These are phyloP conservation scores for Diadophis punctatus DNA, from an alignment of 2,113 vertebrate species.

Conservation along the genomic window DNA sequence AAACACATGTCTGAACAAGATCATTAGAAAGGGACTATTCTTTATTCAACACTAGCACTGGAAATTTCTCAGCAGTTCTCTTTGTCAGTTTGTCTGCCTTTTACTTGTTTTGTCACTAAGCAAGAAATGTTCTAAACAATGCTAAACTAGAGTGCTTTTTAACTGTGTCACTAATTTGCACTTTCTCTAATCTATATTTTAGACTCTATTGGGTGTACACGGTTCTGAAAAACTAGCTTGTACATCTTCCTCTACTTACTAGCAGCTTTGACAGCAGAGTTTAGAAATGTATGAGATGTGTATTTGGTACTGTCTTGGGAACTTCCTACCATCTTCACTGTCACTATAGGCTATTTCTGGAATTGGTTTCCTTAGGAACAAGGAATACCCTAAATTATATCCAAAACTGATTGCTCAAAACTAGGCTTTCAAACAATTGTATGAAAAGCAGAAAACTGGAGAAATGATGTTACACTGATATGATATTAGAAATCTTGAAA, in stretches of 20 bases:
- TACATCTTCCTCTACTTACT: not conserved
- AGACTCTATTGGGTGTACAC: not conserved
- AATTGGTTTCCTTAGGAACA: not conserved
- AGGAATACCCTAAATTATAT: not conserved
- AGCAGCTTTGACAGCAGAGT: not conserved
- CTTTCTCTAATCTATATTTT: not conserved
- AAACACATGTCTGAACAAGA: not conserved
- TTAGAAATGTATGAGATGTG: not conserved
- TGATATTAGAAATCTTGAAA: not conserved
- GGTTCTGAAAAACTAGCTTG: not conserved
- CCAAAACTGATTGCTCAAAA: not conserved
- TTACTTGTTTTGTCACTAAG: not conserved
- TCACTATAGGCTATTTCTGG: conserved; percentile 15
- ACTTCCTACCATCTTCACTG: not conserved
- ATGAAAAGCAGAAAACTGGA: not conserved
- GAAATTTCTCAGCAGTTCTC: not conserved
- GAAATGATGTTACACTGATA: not conserved
- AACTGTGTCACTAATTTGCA: not conserved
- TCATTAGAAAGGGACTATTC: not conserved
- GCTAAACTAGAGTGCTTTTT: not conserved
- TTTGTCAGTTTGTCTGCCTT: not conserved
- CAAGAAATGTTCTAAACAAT: not conserved
- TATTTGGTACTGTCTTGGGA: not conserved
- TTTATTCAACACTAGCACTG: not conserved
- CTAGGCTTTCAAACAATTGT: not conserved